A percentile compares a stretch with the other conserved stretches of the same genome.
These are phyloP conservation scores for Epizoanthus illoricatus DNA, from an alignment of 92 coral and sea anemone species.

Conservation along the genomic window DNA sequence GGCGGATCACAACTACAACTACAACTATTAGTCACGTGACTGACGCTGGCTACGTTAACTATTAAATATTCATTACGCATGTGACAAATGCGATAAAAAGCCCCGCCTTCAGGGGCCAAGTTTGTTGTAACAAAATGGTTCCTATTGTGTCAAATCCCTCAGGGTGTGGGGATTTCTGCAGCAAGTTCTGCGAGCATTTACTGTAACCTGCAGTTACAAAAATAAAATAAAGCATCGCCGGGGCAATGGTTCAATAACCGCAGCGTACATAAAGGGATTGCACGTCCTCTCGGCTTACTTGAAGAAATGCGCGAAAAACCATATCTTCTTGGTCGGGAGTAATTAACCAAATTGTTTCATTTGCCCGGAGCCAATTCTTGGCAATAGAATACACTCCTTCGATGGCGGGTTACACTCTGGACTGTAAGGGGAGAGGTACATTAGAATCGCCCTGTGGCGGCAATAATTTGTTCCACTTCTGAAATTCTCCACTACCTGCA, in stretches of 20 bases:
- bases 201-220: too few species aligned
- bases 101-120: too few species aligned
- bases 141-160: too few species aligned
- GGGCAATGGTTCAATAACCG: conserved; percentile 36
- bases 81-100: too few species aligned
- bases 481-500: conserved; percentile 28
- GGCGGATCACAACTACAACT: too few species aligned
- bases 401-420: conserved; percentile 44
- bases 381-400: conserved; percentile 48
- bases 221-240: too few species aligned
- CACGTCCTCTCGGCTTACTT: conserved; percentile 47
- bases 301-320: conserved; percentile 28
- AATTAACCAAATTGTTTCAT: conserved; percentile 21
- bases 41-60: too few species aligned
- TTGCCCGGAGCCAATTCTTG: conserved; percentile 43
- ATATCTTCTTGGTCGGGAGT: conserved; percentile 39
- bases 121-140: too few species aligned
- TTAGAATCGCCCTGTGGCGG: conserved; percentile 30
- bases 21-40: too few species aligned
- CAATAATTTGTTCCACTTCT: conserved; percentile 20
- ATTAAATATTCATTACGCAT: too few species aligned
- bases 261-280: conserved; percentile 37
- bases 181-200: too few species aligned
- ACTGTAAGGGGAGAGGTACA: conserved; percentile 42
- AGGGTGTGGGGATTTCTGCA: too few species aligned